phyloP scores from a whole-genome alignment of 2,888 invertebrate genomes.

The Melangyna quadrimaculata region DNA sequence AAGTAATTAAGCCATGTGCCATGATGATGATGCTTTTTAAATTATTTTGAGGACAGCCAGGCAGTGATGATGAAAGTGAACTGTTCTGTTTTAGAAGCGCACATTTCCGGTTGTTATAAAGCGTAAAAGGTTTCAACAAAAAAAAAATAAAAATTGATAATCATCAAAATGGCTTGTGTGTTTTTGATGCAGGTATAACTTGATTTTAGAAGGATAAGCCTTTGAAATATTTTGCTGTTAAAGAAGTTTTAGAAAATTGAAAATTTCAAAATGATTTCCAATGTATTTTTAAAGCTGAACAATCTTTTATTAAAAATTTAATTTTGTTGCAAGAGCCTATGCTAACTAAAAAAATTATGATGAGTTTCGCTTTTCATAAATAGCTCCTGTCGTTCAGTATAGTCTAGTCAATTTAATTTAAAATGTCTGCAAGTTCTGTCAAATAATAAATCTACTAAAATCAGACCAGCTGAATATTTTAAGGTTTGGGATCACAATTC shows the following conservation, averaged over 20 bases:
- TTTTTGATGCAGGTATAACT: background rate
- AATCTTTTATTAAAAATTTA: too few species aligned
- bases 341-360: too few species aligned
- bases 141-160: background rate
- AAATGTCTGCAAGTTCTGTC: too few species aligned
- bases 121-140: background rate
- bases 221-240: background rate
- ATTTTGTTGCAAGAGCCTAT: too few species aligned
- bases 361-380: too few species aligned
- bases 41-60: slow-evolving; percentile 27
- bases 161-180: background rate
- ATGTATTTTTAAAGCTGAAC: too few species aligned
- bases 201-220: background rate
- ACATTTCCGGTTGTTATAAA: slow-evolving; percentile 15
- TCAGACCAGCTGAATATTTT: too few species aligned
- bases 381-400: too few species aligned
- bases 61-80: slow-evolving; percentile 32
- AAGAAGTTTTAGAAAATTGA: background rate
- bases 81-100: slow-evolving; percentile 11
- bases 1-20: slow-evolving; percentile 58
- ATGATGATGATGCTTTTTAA: slow-evolving; percentile 17
- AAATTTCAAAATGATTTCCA: too few species aligned
- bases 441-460: too few species aligned
- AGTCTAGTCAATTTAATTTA: too few species aligned
- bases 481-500: too few species aligned